Percentiles rank a stretch among this genome's conserved stretches.
Conservation (phyloP, 2,113 vertebrate species). For the Poicephalus gulielmi region DNA sequence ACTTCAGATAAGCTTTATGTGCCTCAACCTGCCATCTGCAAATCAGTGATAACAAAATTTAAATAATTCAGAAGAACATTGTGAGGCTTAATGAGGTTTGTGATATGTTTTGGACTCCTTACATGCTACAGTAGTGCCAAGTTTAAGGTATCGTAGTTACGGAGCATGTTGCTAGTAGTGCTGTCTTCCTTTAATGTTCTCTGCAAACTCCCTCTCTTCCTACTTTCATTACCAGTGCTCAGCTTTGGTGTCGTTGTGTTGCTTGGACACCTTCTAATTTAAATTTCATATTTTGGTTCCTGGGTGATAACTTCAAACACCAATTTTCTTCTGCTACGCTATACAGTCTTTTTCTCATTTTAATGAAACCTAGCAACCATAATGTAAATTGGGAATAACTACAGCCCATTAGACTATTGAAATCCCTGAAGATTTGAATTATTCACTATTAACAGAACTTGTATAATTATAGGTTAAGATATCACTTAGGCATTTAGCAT, state of each 20-base stretch:
- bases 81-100: background rate
- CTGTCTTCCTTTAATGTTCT: background rate
- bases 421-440: constrained; percentile 53
- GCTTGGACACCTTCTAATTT: constrained; percentile 56
- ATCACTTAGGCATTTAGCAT: constrained; percentile 64
- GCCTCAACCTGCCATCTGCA: constrained; percentile 38
- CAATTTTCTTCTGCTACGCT: constrained; percentile 28
- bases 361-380: constrained; percentile 63
- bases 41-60: constrained; percentile 22
- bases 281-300: constrained; percentile 62
- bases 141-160: background rate
- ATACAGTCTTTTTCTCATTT: constrained; percentile 38
- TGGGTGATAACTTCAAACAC: constrained; percentile 49
- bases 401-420: constrained; percentile 46
- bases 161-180: background rate
- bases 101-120: background rate
- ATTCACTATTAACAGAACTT: constrained; percentile 67
- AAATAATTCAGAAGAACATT: background rate
- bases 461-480: constrained; percentile 70
- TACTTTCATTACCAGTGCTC: background rate
- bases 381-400: constrained; percentile 60
- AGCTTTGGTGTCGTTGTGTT: constrained; percentile 10
- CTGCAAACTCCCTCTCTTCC: background rate
- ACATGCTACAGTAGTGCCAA: background rate
- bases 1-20: background rate